phyloP scores from a whole-genome alignment of 2,113 vertebrate genomes.

The Nothocercus julius region DNA sequence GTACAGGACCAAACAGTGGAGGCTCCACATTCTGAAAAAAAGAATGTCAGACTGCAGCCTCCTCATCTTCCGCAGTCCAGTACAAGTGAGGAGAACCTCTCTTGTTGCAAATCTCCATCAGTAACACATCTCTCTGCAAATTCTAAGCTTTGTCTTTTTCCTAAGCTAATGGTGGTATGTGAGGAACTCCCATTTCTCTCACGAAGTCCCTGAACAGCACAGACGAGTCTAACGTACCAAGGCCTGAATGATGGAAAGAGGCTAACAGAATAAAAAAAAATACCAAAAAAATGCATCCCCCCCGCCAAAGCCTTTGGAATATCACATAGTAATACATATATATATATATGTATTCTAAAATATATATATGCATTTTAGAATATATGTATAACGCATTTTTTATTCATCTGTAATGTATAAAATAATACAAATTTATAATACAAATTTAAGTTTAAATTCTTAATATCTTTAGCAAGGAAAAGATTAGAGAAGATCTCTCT shows the following conservation, averaged over 20 bases:
- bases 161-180: background rate
- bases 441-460: background rate
- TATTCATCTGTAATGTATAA: too few species aligned
- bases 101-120: background rate
- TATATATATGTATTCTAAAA: too few species aligned
- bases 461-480: background rate
- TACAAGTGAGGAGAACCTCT: background rate
- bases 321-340: background rate
- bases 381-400: too few species aligned
- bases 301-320: background rate
- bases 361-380: too few species aligned
- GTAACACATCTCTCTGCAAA: accelerated
- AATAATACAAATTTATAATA: background rate
- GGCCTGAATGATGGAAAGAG: background rate
- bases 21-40: background rate
- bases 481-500: background rate
- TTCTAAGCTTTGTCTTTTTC: background rate
- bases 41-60: background rate
- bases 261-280: background rate
- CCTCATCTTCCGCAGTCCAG: background rate
- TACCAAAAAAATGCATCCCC: background rate
- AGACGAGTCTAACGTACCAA: background rate
- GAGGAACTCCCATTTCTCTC: background rate
- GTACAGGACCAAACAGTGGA: background rate
- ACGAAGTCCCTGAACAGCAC: background rate